phyloP scores from a whole-genome alignment of 2,888 invertebrate genomes.

The Urechis unicinctus region DNA sequence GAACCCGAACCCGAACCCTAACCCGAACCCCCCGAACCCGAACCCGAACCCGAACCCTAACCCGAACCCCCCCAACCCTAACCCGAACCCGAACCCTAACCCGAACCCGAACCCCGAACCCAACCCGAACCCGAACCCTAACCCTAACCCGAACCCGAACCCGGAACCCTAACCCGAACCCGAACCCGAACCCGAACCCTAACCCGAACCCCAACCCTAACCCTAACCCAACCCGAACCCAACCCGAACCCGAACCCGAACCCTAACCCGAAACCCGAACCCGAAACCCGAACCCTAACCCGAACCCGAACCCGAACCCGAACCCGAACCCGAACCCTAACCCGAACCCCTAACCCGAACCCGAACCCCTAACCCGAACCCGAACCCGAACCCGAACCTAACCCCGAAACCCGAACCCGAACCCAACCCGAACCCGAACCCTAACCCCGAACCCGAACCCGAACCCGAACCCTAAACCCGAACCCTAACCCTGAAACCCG shows the following conservation, averaged over 20 bases:
- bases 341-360: no score
- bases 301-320: constrained; percentile 15
- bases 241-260: constrained; percentile 24
- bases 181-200: constrained; percentile 20
- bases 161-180: constrained; percentile 21
- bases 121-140: constrained; percentile 25
- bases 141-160: constrained; percentile 26
- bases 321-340: constrained; percentile 27
- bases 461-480: constrained; percentile 26
- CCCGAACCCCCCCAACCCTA: constrained; percentile 24
- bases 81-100: constrained; percentile 24
- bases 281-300: constrained; percentile 3
- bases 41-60: constrained; percentile 23
- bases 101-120: constrained; percentile 24
- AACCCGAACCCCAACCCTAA: constrained; percentile 25
- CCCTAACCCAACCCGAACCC: constrained; percentile 26
- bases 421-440: constrained; percentile 25
- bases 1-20: constrained; percentile 25
- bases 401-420: constrained; percentile 18
- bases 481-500: no score
- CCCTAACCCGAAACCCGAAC: constrained; percentile 20
- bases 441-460: constrained; percentile 22
- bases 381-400: constrained; percentile 18
- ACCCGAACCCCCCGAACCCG: no score
- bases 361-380: constrained; percentile 26